Evolutionary conservation across 2,888 invertebrate species (phyloP), one percentile per base, ranked within the genome.

Genomic region (Lagria hirta): DNA sequence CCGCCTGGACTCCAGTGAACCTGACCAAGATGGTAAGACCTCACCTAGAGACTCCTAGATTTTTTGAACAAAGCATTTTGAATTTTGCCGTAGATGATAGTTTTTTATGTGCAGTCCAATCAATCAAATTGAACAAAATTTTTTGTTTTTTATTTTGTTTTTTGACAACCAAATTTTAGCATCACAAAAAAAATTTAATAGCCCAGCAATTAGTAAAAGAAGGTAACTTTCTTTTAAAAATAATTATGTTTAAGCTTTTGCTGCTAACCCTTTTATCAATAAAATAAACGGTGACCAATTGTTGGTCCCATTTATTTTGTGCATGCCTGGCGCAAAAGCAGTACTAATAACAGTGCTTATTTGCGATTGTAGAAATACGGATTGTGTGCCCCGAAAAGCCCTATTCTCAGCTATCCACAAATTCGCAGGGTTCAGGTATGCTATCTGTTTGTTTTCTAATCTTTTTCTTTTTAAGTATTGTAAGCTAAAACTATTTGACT

Each of bases 371-470:
- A 84, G 83, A 84, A 77, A 80, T 83, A 80, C 81, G 83, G 82
- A 82, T 83, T 79, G 78, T 82, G 75, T 83, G 83, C 76, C 83
- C 83, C 71, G 81, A 83, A 75, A 84, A 83, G 81, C 80, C 82
- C 73, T 82, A 80, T 74, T 83, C 81, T 69, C 83, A 83, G 75
- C 79, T 82, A 62, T 83, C 83, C 67, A 81, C 83, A 73, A 83
- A 82, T 73, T 83, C 83, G 57, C 83, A 82, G 73, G 78, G 80
- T 69, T 82, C 83, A 83, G 84, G 84, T 84, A 83, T 62, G 66
- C 53, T 48, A 41, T n/a, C n/a, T n/a, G n/a, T n/a, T 29, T 48
- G 33, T 41, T 28, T 35, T 26, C 32, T 29, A 35, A 29, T 43
- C 15, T 28, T 35, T 32, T 10, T 36, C 22, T 34, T 16, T 37